Evolutionary conservation across 2,888 invertebrate genomes (phyloP), one percentile per base, ranked within the genome.

Genomic region (Caenorhabditis becei): DNA sequence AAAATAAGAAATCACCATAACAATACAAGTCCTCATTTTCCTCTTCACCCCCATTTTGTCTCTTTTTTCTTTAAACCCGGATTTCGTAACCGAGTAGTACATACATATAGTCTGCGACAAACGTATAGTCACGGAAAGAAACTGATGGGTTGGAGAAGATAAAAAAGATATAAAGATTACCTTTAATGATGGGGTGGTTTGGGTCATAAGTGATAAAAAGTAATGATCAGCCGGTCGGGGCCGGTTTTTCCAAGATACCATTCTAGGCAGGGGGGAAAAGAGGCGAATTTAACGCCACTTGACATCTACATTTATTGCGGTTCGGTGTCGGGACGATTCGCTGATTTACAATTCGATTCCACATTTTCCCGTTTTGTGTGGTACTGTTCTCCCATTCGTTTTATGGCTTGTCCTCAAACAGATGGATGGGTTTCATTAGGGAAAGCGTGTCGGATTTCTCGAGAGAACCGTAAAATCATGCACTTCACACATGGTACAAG

Each of bases 261-360:
- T 10, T 41, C 3, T 14, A 23, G 24, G 24, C 24, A 14, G 51
- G 23, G 23, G 24, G 51, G 23, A 24, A 3, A 4, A 24, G 24
- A 54, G 54, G 41, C 41, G 23, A 54, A 54, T 54, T 54, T 54
- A 54, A 54, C 54, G 54, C 54, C n/a, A 54, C 32, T 54, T 8
- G 54, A 54, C 54, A 35, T 56, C 35, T n/a, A 16, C 54, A 54
- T 54, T 54, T 54, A 56, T 56, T 56, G 56, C 56, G 56, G 56
- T 56, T 32, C 20, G 2, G n/a, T 47, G 47, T 10, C 41, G 47
- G 47, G 20, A 18, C 47, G 47, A 47, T 47, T n/a, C 47, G 47
- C 47, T 47, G 72, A 72, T 72, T 70, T 28, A 37, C 70, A 16
- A 70, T 70, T 72, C 35, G 37, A 41, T 41, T 41, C 41, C 14